Conservation (phyloP, 1,140 invertebrate genomes). For the Temnothorax longispinosus region DNA sequence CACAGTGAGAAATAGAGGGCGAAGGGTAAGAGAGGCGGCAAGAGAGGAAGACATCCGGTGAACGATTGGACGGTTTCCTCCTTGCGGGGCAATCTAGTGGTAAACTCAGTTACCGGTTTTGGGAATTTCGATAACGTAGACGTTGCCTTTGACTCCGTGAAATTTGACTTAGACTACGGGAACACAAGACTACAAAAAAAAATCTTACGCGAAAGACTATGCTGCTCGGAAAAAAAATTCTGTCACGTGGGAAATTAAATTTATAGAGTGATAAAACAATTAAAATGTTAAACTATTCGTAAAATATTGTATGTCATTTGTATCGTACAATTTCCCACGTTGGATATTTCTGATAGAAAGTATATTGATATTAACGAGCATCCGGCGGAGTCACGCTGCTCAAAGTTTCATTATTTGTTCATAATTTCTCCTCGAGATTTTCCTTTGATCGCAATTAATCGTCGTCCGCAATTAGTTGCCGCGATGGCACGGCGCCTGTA, state of each 20-base stretch:
- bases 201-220: background rate
- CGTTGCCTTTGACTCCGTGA: conserved; percentile 68
- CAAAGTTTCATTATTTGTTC: conserved; percentile 60
- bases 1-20: conserved; percentile 69
- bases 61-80: conserved; percentile 85
- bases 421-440: conserved; percentile 60
- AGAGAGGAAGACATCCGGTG: conserved; percentile 79
- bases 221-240: background rate
- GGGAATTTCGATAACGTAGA: conserved; percentile 79
- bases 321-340: background rate
- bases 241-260: background rate
- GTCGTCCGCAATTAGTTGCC: conserved; percentile 72
- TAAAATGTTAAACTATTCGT: background rate
- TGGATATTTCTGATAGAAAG: background rate
- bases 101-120: conserved; percentile 84
- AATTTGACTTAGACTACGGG: conserved; percentile 43
- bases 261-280: background rate
- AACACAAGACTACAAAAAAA: background rate
- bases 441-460: conserved; percentile 72
- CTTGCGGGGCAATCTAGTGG: conserved; percentile 85
- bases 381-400: conserved; percentile 50
- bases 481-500: conserved; percentile 66
- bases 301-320: background rate
- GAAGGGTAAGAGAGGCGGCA: conserved; percentile 67
- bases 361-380: conserved; percentile 55